These are phyloP conservation scores for Pangasius djambal DNA, from an alignment of 2,797 vertebrate species.

Conservation along the genomic window DNA sequence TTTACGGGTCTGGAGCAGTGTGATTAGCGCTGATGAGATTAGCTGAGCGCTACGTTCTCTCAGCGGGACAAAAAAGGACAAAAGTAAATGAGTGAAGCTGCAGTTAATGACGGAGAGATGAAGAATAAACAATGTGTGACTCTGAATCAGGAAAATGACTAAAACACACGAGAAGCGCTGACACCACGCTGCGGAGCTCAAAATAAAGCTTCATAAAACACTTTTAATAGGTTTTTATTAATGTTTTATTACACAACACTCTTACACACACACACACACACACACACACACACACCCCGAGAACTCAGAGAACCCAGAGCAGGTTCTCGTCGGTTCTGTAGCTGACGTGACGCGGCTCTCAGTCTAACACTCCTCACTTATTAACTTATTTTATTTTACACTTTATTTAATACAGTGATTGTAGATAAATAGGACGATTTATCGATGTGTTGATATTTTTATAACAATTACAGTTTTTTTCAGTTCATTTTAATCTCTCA, in stretches of 20 bases:
- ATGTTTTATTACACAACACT: neutral
- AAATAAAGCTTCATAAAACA: too few species aligned
- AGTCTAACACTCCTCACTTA: neutral
- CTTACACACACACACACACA: neutral
- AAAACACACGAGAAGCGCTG: neutral
- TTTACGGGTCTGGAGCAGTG: constrained; percentile 47
- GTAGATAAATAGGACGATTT: neutral
- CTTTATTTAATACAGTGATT: neutral
- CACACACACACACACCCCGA: too few species aligned
- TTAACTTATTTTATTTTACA: neutral
- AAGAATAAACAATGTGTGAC: constrained; percentile 15
- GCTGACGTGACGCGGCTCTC: neutral
- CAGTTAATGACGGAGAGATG: neutral
- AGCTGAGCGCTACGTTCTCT: constrained; percentile 21
- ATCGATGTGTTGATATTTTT: neutral
- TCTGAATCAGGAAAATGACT: neutral
- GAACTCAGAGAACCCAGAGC: neutral
- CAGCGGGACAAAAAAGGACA: neutral
- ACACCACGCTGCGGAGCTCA: neutral
- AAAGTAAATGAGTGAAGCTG: constrained; percentile 14
- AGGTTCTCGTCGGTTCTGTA: neutral
- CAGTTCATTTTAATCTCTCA: neutral
- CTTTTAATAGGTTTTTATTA: neutral
- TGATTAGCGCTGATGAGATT: constrained; percentile 63
- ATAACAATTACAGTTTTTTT: neutral